Conservation (phyloP, 2,113 vertebrate species). For the Malurus alboscapulatus region DNA sequence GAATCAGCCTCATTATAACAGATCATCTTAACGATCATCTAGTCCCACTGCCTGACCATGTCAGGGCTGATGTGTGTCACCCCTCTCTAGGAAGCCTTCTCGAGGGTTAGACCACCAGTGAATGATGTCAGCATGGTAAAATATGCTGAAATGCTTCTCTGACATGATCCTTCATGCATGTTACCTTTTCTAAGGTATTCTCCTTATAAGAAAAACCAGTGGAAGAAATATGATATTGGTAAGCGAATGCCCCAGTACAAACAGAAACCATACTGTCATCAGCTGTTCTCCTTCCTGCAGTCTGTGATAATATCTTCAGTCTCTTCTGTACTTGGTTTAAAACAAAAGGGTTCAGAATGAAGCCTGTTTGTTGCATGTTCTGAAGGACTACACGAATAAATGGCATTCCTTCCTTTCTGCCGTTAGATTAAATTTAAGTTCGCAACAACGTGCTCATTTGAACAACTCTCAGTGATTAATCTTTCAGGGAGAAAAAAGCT, state of each 20-base stretch:
- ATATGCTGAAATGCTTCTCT: background rate
- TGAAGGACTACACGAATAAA: background rate
- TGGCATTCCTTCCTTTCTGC: background rate
- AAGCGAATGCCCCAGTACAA: background rate
- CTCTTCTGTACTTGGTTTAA: background rate
- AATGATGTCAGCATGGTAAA: background rate
- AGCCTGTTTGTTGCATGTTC: background rate
- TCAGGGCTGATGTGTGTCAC: background rate
- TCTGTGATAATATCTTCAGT: background rate
- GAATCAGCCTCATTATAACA: background rate
- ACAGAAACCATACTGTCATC: background rate
- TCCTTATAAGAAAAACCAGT: background rate
- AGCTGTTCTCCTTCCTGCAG: background rate
- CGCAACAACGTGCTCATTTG: background rate
- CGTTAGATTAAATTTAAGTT: background rate
- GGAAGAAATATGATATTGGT: background rate
- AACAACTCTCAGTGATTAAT: background rate
- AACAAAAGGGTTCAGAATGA: background rate
- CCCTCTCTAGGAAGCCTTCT: background rate
- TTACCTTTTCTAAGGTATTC: background rate
- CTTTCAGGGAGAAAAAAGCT: background rate
- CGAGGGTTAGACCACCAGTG: background rate
- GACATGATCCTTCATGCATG: background rate
- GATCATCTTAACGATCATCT: background rate
- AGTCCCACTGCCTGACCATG: background rate